phyloP scores from a whole-genome alignment of 1,140 invertebrate genomes.

The Eumeta japonica region DNA sequence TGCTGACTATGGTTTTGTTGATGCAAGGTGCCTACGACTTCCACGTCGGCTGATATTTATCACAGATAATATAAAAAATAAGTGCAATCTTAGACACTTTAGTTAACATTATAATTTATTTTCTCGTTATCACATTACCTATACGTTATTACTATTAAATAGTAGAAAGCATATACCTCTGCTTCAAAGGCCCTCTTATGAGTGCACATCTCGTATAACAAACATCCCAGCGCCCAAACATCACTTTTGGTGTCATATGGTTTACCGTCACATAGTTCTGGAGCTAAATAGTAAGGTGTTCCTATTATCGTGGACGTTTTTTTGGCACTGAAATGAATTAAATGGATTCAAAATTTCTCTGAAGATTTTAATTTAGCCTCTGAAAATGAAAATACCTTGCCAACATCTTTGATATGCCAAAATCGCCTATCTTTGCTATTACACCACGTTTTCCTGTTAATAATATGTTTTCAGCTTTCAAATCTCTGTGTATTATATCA shows the following conservation, averaged over 20 bases:
- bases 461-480: conserved; percentile 78
- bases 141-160: no score
- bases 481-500: conserved; percentile 72
- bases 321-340: conserved; percentile 42
- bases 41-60: no score
- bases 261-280: conserved; percentile 77
- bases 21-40: no score
- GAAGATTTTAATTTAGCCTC: background rate
- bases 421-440: conserved; percentile 75
- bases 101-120: no score
- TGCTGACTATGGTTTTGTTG: no score
- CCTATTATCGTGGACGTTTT: conserved; percentile 66
- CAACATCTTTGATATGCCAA: conserved; percentile 75
- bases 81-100: no score
- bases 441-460: conserved; percentile 60
- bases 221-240: conserved; percentile 83
- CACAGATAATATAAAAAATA: no score
- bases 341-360: background rate
- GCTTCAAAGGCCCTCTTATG: conserved; percentile 60
- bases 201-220: conserved; percentile 73
- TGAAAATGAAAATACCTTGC: conserved; percentile 28
- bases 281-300: conserved; percentile 83
- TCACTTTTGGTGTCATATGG: conserved; percentile 76
- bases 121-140: no score
- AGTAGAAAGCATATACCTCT: conserved; percentile 44